These are phyloP conservation scores for Heteromurus nitidus DNA, from an alignment of 2,888 invertebrate genomes.

Conservation along the genomic window DNA sequence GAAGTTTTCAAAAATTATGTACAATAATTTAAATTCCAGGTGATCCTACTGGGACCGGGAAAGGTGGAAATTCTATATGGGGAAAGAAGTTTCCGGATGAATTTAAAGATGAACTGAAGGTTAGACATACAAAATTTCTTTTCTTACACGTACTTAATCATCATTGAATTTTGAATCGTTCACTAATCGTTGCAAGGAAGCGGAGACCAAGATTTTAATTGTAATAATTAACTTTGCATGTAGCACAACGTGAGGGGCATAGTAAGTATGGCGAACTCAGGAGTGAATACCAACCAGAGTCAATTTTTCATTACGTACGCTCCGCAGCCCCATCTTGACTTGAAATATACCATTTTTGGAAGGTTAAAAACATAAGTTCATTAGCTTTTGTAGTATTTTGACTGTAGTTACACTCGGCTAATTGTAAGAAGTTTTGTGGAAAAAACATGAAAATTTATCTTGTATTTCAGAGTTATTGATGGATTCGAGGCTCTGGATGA, in stretches of 20 bases:
- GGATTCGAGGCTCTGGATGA: conserved; percentile 97
- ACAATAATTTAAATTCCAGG: no score
- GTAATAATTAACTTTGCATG: conserved; percentile 44
- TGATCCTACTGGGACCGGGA: conserved; percentile 93
- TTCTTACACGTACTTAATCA: no score
- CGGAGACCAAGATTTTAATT: no score
- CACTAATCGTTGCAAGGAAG: no score
- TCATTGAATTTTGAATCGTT: no score
- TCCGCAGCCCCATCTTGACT: conserved; percentile 94
- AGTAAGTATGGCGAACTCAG: conserved; percentile 98
- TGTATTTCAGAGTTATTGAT: conserved; percentile 88
- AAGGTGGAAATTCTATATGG: conserved; percentile 98
- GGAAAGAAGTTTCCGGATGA: conserved; percentile 97
- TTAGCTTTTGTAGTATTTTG: background rate
- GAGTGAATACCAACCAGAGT: conserved; percentile 97
- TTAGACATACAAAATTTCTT: no score
- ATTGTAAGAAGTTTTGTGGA: no score
- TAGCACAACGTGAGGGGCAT: conserved; percentile 90
- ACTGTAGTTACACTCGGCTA: background rate
- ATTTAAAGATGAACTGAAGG: conserved; percentile 94
- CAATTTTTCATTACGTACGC: conserved; percentile 98
- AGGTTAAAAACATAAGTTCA: conserved; percentile 81
- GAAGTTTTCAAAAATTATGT: no score
- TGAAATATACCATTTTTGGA: conserved; percentile 98
- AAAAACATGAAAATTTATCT: background rate